Evolutionary conservation across 2,797 vertebrate genomes (phyloP).

Genomic region (Sylvia borin): DNA sequence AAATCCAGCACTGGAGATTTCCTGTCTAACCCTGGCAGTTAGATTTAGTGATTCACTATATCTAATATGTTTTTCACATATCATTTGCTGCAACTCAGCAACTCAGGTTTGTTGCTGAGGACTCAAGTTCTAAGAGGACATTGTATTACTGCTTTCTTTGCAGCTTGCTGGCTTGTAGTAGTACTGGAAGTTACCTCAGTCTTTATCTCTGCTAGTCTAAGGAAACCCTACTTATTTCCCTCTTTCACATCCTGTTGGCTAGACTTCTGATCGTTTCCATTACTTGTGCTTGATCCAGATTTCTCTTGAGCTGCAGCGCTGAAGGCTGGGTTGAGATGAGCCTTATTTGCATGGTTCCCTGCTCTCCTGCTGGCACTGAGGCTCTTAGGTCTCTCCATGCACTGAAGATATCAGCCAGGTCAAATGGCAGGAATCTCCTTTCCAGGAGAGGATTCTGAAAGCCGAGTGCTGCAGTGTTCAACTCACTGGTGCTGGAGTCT

Average conservation of each 20-base stretch:
- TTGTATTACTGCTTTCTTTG: not conserved
- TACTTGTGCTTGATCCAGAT: not conserved
- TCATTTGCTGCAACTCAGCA: not conserved
- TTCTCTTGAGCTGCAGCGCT: not conserved
- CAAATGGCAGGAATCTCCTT: accelerated
- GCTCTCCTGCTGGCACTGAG: not conserved
- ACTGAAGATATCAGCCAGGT: not conserved
- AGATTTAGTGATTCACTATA: not conserved
- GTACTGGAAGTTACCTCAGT: not conserved
- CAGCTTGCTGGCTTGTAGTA: not conserved
- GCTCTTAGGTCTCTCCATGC: not conserved
- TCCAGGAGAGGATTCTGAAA: not conserved
- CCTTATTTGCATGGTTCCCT: not conserved
- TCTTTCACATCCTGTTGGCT: not conserved
- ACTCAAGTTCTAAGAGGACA: not conserved
- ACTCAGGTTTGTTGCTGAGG: not conserved
- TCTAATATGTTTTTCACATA: not conserved
- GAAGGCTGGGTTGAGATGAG: not conserved
- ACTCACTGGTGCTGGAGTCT: not conserved
- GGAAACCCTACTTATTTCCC: not conserved
- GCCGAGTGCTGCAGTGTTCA: not conserved
- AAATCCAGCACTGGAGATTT: not conserved
- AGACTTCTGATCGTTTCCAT: not conserved
- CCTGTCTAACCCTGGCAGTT: not conserved
- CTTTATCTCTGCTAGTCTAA: not conserved